Percentiles rank a stretch among this genome's conserved stretches.
These are phyloP conservation scores for Terrapene triunguis DNA, from an alignment of 2,113 vertebrate species.

Conservation along the genomic window DNA sequence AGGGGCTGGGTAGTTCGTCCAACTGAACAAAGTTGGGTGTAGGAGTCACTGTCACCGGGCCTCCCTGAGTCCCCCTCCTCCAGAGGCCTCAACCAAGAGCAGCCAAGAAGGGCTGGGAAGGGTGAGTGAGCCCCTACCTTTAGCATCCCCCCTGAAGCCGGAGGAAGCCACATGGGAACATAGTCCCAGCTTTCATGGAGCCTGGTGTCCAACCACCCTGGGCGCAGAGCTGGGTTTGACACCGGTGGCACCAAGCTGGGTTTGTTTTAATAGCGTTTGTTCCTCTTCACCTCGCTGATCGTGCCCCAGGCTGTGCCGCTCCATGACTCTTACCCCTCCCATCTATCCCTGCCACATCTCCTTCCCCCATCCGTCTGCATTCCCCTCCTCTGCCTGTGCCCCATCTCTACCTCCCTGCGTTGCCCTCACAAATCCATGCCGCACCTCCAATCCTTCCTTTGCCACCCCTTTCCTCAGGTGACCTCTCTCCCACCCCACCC, in stretches of 20 bases:
- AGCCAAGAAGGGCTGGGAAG: background rate
- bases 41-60: background rate
- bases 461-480: background rate
- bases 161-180: background rate
- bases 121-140: background rate
- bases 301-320: background rate
- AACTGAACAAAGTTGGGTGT: background rate
- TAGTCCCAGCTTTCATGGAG: background rate
- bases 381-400: background rate
- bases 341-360: no score
- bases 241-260: background rate
- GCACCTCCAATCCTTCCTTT: background rate
- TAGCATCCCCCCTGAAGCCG: background rate
- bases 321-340: background rate
- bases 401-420: background rate
- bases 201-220: background rate
- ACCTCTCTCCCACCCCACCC: background rate
- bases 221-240: background rate
- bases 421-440: background rate
- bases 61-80: background rate
- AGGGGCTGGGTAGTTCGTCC: background rate
- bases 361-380: background rate
- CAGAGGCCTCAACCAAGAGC: background rate
- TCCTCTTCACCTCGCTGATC: no score
- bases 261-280: background rate